phyloP scores from a whole-genome alignment of 2,113 vertebrate genomes.

The Sebastes schlegelii region DNA sequence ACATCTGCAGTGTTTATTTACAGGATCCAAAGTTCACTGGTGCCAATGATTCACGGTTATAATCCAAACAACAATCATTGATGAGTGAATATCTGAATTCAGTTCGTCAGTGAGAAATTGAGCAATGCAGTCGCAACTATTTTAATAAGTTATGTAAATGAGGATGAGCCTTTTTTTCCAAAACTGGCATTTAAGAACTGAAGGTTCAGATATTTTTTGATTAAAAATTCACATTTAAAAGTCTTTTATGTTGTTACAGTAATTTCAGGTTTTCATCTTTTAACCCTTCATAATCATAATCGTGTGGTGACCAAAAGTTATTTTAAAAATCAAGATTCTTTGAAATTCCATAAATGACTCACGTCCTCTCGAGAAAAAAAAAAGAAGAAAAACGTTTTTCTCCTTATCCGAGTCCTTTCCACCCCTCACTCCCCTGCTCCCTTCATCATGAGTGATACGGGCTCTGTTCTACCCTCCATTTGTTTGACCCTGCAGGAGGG shows the following conservation, averaged over 20 bases:
- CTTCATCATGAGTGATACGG: slow-evolving; percentile 75
- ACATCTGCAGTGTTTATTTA: neutral
- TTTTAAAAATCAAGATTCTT: slow-evolving; percentile 22
- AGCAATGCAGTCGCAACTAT: neutral
- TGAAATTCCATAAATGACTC: slow-evolving; percentile 31
- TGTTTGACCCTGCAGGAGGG: slow-evolving; percentile 80
- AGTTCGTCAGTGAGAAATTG: neutral
- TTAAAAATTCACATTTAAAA: neutral
- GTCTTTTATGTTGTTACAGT: neutral
- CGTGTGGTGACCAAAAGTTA: neutral
- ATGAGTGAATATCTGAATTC: slow-evolving; percentile 6
- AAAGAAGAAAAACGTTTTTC: slow-evolving; percentile 2
- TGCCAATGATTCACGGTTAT: slow-evolving; percentile 53
- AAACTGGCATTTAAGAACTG: neutral
- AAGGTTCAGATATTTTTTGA: neutral
- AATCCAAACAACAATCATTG: slow-evolving; percentile 49
- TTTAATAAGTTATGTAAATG: neutral
- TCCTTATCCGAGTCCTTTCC: slow-evolving; percentile 27
- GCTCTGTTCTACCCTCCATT: slow-evolving; percentile 71
- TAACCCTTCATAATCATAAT: neutral
- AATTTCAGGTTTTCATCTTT: neutral
- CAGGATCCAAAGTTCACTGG: slow-evolving; percentile 49
- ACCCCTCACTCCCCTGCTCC: slow-evolving; percentile 33
- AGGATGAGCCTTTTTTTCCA: slow-evolving; percentile 5
- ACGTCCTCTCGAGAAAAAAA: slow-evolving; percentile 13